Evolutionary conservation across 30 jellyfish, hydroid and myxozoan species (phyloP), one percentile per base, ranked within the genome.

Genomic region (Sanderia malayensis): DNA sequence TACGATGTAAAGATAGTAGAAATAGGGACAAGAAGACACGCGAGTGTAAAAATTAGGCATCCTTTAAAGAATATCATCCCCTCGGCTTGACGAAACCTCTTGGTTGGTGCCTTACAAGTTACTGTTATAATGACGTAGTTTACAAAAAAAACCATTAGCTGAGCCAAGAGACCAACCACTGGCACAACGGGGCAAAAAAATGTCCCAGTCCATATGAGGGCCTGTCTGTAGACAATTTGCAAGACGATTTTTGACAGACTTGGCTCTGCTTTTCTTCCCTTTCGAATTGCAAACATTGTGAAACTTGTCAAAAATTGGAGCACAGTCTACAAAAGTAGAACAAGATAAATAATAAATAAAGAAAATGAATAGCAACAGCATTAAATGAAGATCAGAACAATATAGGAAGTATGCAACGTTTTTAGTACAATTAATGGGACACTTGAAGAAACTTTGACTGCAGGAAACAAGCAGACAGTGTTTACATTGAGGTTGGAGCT

Each of bases 131-230:
- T 26, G 57, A 70, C 7, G 57, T 70, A 70, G 30, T 76, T 61
- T 44, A 76, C 72, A 26, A 46, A 30, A 63, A 76, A 76, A 2
- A 76, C 75, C 34, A 76, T 31, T 11, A 27, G 22, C 57, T 55
- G 82, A 6, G 68, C 70, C 20, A 80, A 30, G 20, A 80, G 32
- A 20, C 93, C 93, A 28, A 80, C 73, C 44, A 58, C 23, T 10
- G 93, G 93, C 31, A 80, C 46, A 0, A 80, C 24, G 26, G 93
- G 93, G 46, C 93, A 67, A 80, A 80, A 80, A 58, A 80, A 80
- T 27, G 93, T 80, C 29, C 93, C 93, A 31, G 82, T 76, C 87
- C 87, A 76, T 3, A 76, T 67, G 21, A 76, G 79, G 19, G 87
- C 87, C 29, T 76, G 87, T 9, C 87, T 71, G 61, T 76, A 76